Evolutionary conservation across 1,140 invertebrate species (phyloP), one percentile per base, ranked within the genome.

Genomic region (Triops longicaudatus): DNA sequence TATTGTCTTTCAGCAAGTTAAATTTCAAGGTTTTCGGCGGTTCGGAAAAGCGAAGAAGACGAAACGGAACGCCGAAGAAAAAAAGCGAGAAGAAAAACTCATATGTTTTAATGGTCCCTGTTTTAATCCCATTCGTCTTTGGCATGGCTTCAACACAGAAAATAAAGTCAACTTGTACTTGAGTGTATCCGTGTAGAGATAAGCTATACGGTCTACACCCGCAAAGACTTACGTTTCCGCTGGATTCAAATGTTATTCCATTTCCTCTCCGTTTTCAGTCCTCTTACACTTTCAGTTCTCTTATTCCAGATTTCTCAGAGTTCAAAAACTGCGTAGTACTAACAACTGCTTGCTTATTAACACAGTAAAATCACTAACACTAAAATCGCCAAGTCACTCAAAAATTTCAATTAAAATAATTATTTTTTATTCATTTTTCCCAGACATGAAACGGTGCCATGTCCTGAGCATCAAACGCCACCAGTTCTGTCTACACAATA

Each of bases 1-100:
- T 63, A 63, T 63, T 63, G 50, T 63, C 50, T 63, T 22, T 63
- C 50, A 63, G 50, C 50, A 63, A 63, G 50, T 22, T 37, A 37
- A 22, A 63, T 63, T 63, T 63, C 50, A 63, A 63, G 50, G 50
- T 63, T 63, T 37, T 37, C 31, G 31, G 50, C 50, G 50, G 22
- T 63, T 5, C 50, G 17, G 50, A 63, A 63, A 63, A 22, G 22
- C 50, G 17, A 63, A 44, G 11, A 44, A 63, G 50, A n/a, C 50
- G 22, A 17, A n/a, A 17, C 50, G 31, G 31, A 37, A 37, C 31
- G 31, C 31, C 31, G 31, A 37, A 37, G 31, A 37, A 37, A 37
- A 37, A 37, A 37, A 37, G 31, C 31, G 31, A 37, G 31, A 37
- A 2, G 31, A 37, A 37, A 37, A 37, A 37, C 31, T 37, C 2